Base-by-base conservation (phyloP, 2,113 vertebrate genomes). In the Ardeotis arabs region DNA sequence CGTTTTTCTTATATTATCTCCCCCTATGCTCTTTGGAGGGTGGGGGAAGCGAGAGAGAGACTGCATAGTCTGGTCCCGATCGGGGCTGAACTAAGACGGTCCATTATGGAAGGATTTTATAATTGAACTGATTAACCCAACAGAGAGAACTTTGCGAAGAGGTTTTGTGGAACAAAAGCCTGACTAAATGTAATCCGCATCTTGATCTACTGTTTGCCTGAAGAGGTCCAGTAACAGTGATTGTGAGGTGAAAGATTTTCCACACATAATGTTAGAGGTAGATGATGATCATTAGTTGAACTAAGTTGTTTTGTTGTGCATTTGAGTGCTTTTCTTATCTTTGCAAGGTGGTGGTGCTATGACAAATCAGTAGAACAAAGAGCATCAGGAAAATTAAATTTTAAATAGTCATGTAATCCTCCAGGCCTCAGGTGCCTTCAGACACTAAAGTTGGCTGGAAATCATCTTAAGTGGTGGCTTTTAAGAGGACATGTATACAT, bases 301-400 rank as follows among this genome's bases (percentile, higher is more conserved):
- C 35, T 91, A 78, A 89, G 50, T 69, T 87, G 49, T 8, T 87
- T 63, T 89, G 49, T 45, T 81, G 41, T 73, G 47, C 45, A 56
- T 87, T 73, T 93, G 50, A 92, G 58, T 73, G 24, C 33, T 80
- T 83, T 83, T 52, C 47, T 79, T 86, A 45, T 76, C 41, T 93
- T 74, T 83, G 33, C 15, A 69, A 94, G 25, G 14, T 74, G 18
- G 9, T 73, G 66, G 24, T 75, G 35, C 70, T 87, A 93, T 55
- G 49, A 85, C 56, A 87, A 94, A 89, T 13, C 0, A 5, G n/a
- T 25, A 77, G 64, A 59, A 88, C 39, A 90, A 78, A 64, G 11
- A 89, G 13, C 27, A 89, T 74, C 18, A 87, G 21, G 62, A 89
- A 95, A 95, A 93, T 80, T 82, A 74, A 74, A 89, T 93, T 93